Percentiles rank a stretch among this genome's conserved stretches.
phyloP scores from a whole-genome alignment of 2,113 vertebrate genomes.

The Ceratotherium simum region DNA sequence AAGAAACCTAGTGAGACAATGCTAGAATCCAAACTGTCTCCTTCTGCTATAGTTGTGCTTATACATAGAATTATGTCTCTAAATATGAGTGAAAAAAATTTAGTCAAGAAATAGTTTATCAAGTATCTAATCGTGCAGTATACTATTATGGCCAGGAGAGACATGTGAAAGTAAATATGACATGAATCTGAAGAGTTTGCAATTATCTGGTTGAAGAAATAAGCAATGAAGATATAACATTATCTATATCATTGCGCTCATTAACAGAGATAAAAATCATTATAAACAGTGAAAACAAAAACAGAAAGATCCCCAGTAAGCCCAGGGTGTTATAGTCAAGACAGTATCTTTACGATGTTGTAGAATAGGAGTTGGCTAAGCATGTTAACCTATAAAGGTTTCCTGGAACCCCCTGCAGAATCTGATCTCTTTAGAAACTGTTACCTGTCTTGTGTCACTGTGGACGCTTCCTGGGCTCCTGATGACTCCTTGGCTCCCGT shows the following conservation, averaged over 20 bases:
- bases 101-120: not conserved
- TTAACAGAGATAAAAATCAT: not conserved
- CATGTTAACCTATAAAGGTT: not conserved
- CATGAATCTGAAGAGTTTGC: not conserved
- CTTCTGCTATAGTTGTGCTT: not conserved
- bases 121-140: not conserved
- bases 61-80: not conserved
- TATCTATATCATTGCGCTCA: not conserved
- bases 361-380: not conserved
- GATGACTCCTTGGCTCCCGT: slow-evolving; percentile 16
- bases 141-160: not conserved
- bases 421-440: not conserved
- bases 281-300: not conserved
- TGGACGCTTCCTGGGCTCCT: not conserved
- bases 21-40: not conserved
- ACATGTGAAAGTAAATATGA: not conserved
- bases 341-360: not conserved
- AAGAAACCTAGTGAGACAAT: not conserved
- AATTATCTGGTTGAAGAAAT: slow-evolving; percentile 16
- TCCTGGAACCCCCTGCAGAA: not conserved
- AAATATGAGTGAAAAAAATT: not conserved
- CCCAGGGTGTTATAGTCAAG: not conserved
- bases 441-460: not conserved
- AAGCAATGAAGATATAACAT: not conserved
- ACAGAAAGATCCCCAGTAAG: not conserved